Evolutionary conservation across 2,888 invertebrate genomes (phyloP).

Genomic region (Drosophila prostipennis): DNA sequence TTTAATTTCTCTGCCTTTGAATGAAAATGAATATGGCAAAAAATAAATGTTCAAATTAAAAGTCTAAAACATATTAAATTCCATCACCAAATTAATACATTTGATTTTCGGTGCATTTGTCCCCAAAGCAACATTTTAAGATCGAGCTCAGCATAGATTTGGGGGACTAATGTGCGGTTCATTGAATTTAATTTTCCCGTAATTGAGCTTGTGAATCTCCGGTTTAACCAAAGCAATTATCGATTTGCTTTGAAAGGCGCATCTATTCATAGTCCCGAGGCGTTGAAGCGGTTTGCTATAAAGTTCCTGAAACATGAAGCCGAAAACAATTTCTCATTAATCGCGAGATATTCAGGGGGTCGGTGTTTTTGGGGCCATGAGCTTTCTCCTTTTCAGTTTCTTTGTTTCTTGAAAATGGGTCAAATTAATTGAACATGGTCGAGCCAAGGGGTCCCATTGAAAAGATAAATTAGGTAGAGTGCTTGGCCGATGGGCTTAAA

Average conservation of each 20-base stretch:
- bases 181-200: slow-evolving; percentile 32
- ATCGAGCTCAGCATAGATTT: slow-evolving; percentile 5
- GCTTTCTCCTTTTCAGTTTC: not conserved
- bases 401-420: slow-evolving; percentile 17
- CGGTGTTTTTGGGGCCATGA: not conserved
- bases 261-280: slow-evolving; percentile 26
- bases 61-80: no score
- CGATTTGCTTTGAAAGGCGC: slow-evolving; percentile 23
- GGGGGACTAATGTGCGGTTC: slow-evolving; percentile 29
- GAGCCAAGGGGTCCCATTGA: slow-evolving; percentile 19
- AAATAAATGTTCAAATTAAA: no score
- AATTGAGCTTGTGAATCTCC: slow-evolving; percentile 26
- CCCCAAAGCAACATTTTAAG: not conserved
- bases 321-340: slow-evolving; percentile 30
- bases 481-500: slow-evolving; percentile 22
- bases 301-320: slow-evolving; percentile 10
- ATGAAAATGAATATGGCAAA: no score
- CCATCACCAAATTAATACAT: no score
- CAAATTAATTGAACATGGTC: slow-evolving; percentile 28
- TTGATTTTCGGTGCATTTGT: not conserved
- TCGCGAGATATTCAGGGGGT: not conserved
- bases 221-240: slow-evolving; percentile 19
- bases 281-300: slow-evolving; percentile 18
- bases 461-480: slow-evolving; percentile 58
- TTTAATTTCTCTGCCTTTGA: no score